Evolutionary conservation across 2,113 vertebrate genomes (phyloP).

Genomic region (Ia io): DNA sequence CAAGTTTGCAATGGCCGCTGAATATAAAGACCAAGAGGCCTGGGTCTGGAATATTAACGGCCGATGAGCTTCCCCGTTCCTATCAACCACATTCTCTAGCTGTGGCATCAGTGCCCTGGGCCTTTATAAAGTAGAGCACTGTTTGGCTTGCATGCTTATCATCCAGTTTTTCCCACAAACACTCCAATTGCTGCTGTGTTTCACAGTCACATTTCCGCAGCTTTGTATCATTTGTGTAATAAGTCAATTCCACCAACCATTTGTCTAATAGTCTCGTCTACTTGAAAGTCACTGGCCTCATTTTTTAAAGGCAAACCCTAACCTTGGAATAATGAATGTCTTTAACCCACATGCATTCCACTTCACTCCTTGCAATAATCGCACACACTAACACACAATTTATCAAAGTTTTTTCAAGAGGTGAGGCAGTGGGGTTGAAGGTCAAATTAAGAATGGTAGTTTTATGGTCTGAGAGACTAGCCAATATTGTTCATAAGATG

Average conservation of each 20-base stretch:
- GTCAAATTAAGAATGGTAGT: slow-evolving; percentile 50
- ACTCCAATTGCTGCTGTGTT: neutral
- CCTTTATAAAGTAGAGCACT: slow-evolving; percentile 61
- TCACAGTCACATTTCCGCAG: slow-evolving; percentile 48
- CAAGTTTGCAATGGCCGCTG: neutral
- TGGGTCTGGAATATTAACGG: neutral
- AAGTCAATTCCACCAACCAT: neutral
- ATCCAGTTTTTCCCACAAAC: slow-evolving; percentile 55
- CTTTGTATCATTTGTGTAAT: slow-evolving; percentile 55
- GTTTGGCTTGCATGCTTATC: slow-evolving; percentile 46
- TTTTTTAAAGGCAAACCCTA: slow-evolving; percentile 30
- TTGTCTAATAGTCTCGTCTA: neutral
- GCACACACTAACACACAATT: slow-evolving; percentile 41
- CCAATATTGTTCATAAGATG: neutral
- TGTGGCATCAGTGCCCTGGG: slow-evolving; percentile 43
- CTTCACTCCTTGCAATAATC: slow-evolving; percentile 50
- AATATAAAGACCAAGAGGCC: neutral
- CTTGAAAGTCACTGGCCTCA: slow-evolving; percentile 24
- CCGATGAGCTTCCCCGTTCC: slow-evolving; percentile 18
- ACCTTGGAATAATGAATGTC: slow-evolving; percentile 46
- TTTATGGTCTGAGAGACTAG: slow-evolving; percentile 41
- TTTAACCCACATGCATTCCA: slow-evolving; percentile 6
- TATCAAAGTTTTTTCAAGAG: slow-evolving; percentile 58
- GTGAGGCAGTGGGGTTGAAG: slow-evolving; percentile 3
- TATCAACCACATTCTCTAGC: neutral